These are phyloP conservation scores for Parauchenoglanis punctatus DNA, from an alignment of 2,797 vertebrate genomes.

Conservation along the genomic window DNA sequence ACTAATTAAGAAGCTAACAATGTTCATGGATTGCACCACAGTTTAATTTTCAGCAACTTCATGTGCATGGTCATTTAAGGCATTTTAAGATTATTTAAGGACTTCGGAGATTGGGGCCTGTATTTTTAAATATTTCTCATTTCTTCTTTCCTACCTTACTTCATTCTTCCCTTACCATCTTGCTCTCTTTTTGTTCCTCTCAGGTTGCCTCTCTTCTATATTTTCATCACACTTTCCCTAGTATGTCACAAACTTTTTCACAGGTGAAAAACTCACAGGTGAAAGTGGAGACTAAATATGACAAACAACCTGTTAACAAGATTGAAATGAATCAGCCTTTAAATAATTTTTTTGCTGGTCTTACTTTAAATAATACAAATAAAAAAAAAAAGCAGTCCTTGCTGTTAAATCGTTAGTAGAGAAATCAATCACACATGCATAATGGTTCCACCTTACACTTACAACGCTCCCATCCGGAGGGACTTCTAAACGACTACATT, in stretches of 20 bases:
- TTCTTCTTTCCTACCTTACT: background rate
- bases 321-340: background rate
- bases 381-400: too few species aligned
- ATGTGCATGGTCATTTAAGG: background rate
- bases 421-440: background rate
- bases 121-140: background rate
- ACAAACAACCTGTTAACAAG: too few species aligned
- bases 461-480: slow-evolving; percentile 47
- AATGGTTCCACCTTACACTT: background rate
- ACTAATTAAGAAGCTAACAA: background rate
- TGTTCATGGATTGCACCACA: background rate
- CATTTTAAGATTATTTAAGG: background rate
- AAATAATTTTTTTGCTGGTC: background rate
- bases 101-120: too few species aligned
- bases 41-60: background rate
- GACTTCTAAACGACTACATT: background rate
- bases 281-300: background rate
- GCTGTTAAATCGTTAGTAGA: too few species aligned
- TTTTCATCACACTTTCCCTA: background rate
- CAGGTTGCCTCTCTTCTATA: background rate
- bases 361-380: background rate
- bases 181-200: background rate
- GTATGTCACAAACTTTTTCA: background rate
- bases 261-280: background rate
- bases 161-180: background rate